These are phyloP conservation scores for Danio aesculapii DNA, from an alignment of 2,797 vertebrate species.

Conservation along the genomic window DNA sequence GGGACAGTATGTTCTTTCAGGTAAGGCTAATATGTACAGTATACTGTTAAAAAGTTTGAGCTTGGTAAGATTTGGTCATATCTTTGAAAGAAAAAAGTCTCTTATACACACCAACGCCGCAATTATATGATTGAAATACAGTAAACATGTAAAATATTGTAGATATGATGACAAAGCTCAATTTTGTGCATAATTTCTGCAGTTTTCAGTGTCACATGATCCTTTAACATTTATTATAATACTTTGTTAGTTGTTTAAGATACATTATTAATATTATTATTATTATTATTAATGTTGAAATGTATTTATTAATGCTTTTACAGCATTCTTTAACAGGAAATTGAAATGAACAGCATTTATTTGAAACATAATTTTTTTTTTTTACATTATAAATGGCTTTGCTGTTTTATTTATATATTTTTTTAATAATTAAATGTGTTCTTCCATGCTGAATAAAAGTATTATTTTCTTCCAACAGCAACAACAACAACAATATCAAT, in stretches of 20 bases:
- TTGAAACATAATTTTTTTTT: too few species aligned
- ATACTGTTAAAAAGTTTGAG: not conserved
- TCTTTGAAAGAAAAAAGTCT: not conserved
- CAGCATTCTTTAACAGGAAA: not conserved
- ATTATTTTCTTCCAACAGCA: too few species aligned
- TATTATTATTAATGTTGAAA: not conserved
- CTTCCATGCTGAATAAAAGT: not conserved
- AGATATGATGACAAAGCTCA: not conserved
- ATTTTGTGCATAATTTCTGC: not conserved
- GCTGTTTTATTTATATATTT: too few species aligned
- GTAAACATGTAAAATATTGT: not conserved
- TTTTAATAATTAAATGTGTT: too few species aligned
- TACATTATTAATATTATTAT: not conserved
- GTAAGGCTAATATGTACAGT: slow-evolving; percentile 65
- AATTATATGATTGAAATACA: not conserved
- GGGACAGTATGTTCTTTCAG: slow-evolving; percentile 94
- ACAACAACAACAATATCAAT: not conserved
- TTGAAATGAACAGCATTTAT: too few species aligned
- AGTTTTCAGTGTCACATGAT: not conserved
- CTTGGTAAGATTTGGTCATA: not conserved
- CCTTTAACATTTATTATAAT: not conserved
- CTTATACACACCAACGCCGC: not conserved
- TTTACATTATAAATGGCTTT: too few species aligned
- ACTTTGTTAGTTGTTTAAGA: not conserved
- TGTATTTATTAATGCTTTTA: not conserved